Conservation (phyloP, 2,888 invertebrate genomes). For the Eristalis arbustorum region DNA sequence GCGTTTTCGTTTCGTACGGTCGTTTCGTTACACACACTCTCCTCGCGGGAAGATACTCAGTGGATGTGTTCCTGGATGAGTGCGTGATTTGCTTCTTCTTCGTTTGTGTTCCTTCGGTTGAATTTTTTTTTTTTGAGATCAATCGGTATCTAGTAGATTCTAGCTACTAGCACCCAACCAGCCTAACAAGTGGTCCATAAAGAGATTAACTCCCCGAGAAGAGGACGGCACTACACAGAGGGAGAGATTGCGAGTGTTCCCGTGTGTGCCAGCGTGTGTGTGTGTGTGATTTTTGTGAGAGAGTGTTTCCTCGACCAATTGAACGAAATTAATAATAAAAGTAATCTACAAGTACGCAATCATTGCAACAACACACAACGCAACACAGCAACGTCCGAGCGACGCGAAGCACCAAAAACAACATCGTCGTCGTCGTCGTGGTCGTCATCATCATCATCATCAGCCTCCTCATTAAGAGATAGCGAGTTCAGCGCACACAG, state of each 20-base stretch:
- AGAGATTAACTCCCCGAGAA: slow-evolving; percentile 54
- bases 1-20: slow-evolving; percentile 38
- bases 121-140: background rate
- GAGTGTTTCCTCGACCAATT: background rate
- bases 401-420: background rate
- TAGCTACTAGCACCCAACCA: slow-evolving; percentile 9
- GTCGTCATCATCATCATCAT: slow-evolving; percentile 10
- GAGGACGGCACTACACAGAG: slow-evolving; percentile 40
- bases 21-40: background rate
- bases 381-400: slow-evolving; percentile 16
- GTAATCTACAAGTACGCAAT: slow-evolving; percentile 14
- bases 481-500: slow-evolving; percentile 4
- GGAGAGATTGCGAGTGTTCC: background rate
- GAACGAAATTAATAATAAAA: slow-evolving; percentile 9
- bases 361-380: slow-evolving; percentile 30
- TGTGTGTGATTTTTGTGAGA: background rate
- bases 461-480: slow-evolving; percentile 51
- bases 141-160: slow-evolving; percentile 9
- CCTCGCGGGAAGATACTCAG: background rate
- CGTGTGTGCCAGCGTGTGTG: background rate
- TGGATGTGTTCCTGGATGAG: slow-evolving; percentile 5
- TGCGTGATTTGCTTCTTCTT: background rate
- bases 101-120: background rate
- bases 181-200: slow-evolving; percentile 62
- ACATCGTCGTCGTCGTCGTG: background rate